phyloP scores from a whole-genome alignment of 2,888 invertebrate genomes.

The Altica lythri region DNA sequence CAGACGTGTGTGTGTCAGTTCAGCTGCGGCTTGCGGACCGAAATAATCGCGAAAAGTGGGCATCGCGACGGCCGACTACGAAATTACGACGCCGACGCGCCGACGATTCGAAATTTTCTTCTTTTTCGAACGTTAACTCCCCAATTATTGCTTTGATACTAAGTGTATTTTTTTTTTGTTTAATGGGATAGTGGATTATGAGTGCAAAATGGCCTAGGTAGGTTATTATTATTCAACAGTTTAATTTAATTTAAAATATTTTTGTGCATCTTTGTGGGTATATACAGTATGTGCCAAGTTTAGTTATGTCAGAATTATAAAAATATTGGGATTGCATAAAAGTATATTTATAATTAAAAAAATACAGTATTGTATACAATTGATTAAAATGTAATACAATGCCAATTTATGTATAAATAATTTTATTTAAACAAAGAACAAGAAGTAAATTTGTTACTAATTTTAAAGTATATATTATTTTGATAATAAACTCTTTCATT shows the following conservation, averaged over 20 bases:
- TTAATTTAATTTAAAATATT: slow-evolving; percentile 1
- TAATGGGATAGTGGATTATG: slow-evolving; percentile 36
- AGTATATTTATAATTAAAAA: neutral
- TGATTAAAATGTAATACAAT: too few species aligned
- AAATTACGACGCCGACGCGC: slow-evolving; percentile 42
- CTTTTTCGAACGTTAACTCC: neutral
- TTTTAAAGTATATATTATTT: too few species aligned
- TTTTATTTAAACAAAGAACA: too few species aligned
- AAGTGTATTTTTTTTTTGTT: slow-evolving; percentile 12
- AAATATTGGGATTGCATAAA: neutral
- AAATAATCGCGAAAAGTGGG: slow-evolving; percentile 51
- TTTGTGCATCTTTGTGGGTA: neutral
- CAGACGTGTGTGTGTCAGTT: slow-evolving; percentile 44
- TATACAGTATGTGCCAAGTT: neutral
- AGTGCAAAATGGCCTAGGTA: slow-evolving; percentile 47
- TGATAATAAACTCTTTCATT: too few species aligned
- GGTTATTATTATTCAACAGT: slow-evolving; percentile 24
- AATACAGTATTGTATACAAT: too few species aligned
- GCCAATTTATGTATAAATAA: too few species aligned
- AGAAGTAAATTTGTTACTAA: too few species aligned
- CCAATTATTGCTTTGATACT: slow-evolving; percentile 7
- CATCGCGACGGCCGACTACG: slow-evolving; percentile 45
- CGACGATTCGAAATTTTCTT: slow-evolving; percentile 25
- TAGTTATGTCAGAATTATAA: neutral
- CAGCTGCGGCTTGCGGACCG: slow-evolving; percentile 53